Percentiles rank a stretch among this genome's conserved stretches.
phyloP scores from a whole-genome alignment of 53 echinoderm and acorn worm genomes.

The Paelopatides confundens region DNA sequence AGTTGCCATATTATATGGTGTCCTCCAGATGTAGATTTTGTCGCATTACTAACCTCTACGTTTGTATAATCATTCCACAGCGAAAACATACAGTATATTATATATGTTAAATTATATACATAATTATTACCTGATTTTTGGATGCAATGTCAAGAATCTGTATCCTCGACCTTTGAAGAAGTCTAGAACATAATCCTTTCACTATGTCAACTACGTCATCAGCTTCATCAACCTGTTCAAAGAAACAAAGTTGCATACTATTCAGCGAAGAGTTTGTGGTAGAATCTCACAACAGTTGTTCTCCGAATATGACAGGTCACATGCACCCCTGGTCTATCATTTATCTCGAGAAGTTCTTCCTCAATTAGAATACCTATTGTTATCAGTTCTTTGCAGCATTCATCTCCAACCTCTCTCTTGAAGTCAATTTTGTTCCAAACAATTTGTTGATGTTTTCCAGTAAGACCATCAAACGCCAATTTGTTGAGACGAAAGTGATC shows the following conservation, averaged over 20 bases:
- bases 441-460: neutral
- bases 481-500: neutral
- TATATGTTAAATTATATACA: no score
- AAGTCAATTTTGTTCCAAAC: neutral
- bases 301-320: neutral
- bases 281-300: neutral
- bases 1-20: no score
- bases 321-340: neutral
- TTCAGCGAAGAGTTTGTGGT: neutral
- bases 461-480: neutral
- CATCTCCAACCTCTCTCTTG: neutral
- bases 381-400: neutral
- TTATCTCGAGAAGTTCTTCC: neutral
- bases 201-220: neutral
- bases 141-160: neutral
- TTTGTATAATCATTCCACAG: no score
- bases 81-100: no score
- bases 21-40: no score
- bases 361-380: neutral
- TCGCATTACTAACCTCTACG: no score
- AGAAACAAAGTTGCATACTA: neutral
- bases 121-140: neutral
- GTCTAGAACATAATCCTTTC: neutral
- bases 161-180: neutral
- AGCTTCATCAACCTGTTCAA: neutral